Percentiles rank a stretch among this genome's conserved stretches.
These are phyloP conservation scores for Drosophila setifemur DNA, from an alignment of 1,140 invertebrate species.

Conservation along the genomic window DNA sequence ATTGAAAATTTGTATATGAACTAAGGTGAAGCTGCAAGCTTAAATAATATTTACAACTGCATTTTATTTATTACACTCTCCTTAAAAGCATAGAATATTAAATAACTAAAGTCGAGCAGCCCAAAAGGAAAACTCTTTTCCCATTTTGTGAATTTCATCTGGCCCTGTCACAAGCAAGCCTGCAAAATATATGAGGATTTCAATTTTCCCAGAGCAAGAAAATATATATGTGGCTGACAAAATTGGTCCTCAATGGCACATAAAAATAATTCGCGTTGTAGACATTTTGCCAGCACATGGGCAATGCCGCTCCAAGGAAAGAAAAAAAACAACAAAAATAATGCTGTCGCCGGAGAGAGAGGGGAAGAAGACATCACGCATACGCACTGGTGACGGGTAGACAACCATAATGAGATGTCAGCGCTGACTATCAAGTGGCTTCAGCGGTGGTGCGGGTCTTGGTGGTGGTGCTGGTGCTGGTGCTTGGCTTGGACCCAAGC, in stretches of 20 bases:
- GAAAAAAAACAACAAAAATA: background rate
- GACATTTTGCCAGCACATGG: constrained; percentile 67
- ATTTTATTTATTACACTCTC: too few relatives aligned
- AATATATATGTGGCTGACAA: constrained; percentile 27
- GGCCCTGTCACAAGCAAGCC: background rate
- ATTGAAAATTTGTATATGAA: background rate
- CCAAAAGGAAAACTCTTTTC: background rate
- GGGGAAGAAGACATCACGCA: constrained; percentile 60
- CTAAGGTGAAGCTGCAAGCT: background rate
- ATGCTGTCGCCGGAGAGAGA: background rate
- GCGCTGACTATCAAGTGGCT: constrained; percentile 77
- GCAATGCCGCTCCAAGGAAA: too few relatives aligned
- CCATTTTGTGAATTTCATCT: background rate
- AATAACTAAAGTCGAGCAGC: too few relatives aligned
- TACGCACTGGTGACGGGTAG: constrained; percentile 62
- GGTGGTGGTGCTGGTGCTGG: constrained; percentile 3
- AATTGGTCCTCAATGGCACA: constrained; percentile 71
- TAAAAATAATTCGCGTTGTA: constrained; percentile 77
- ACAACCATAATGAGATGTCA: constrained; percentile 80
- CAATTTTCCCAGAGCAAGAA: constrained; percentile 1
- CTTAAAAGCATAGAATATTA: too few relatives aligned
- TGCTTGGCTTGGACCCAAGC: constrained; percentile 71
- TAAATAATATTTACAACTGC: background rate
- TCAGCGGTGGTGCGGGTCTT: constrained; percentile 22
- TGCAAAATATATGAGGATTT: constrained; percentile 11